These are phyloP conservation scores for Pseudorectes ferrugineus DNA, from an alignment of 2,113 vertebrate genomes.

Conservation along the genomic window DNA sequence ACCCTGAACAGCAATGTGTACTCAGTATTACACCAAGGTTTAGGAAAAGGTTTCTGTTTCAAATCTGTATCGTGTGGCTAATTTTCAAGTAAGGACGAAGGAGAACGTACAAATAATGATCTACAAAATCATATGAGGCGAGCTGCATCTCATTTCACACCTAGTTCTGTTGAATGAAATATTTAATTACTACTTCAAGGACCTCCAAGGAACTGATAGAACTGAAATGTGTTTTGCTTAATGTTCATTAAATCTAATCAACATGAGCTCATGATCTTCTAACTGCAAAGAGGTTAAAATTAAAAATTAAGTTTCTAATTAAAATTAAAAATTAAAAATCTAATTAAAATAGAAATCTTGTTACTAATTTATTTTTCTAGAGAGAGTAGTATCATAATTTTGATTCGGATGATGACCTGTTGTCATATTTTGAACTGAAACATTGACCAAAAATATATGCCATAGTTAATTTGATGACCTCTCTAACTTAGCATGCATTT, in stretches of 20 bases:
- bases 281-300: not conserved
- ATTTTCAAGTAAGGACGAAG: not conserved
- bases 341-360: not conserved
- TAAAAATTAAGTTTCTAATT: not conserved
- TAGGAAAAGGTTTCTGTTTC: not conserved
- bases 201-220: not conserved
- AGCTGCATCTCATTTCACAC: not conserved
- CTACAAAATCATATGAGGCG: not conserved
- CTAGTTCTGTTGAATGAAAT: not conserved
- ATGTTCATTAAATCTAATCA: not conserved
- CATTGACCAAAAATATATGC: not conserved
- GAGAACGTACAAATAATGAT: not conserved
- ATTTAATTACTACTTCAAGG: not conserved
- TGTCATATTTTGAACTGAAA: not conserved
- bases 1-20: no score
- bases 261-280: not conserved
- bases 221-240: not conserved
- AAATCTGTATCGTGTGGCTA: not conserved
- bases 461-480: not conserved
- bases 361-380: not conserved
- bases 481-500: not conserved
- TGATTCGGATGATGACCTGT: not conserved
- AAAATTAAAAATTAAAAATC: not conserved
- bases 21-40: not conserved
- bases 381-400: not conserved